phyloP scores from a whole-genome alignment of 2,888 invertebrate genomes.

The Pedicia rivosa region DNA sequence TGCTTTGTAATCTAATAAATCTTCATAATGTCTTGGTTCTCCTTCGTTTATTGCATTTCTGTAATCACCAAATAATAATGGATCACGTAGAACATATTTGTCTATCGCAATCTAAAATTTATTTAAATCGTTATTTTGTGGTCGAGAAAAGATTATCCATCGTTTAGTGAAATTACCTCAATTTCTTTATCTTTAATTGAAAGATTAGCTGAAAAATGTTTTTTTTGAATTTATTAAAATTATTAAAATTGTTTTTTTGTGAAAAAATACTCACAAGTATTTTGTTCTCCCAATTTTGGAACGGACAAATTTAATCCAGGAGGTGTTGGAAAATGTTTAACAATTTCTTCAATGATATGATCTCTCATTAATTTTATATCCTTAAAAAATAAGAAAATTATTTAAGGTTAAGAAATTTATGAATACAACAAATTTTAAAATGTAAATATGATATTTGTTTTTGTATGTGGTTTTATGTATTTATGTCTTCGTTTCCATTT shows the following conservation, averaged over 20 bases:
- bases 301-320: constrained; percentile 12
- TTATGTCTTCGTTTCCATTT: background rate
- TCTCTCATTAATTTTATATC: constrained; percentile 46
- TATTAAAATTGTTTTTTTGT: too few relatives aligned
- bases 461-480: background rate
- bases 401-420: background rate
- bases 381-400: constrained; percentile 26
- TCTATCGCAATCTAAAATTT: constrained; percentile 24
- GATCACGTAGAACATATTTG: constrained; percentile 64
- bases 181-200: constrained; percentile 8
- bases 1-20: constrained; percentile 77
- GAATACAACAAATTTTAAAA: too few relatives aligned
- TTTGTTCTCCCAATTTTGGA: constrained; percentile 13
- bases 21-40: constrained; percentile 71
- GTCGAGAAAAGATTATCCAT: too few relatives aligned
- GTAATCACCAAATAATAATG: constrained; percentile 77
- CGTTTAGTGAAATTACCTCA: background rate
- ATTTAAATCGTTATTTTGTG: too few relatives aligned
- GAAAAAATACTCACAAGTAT: too few relatives aligned
- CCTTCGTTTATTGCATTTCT: constrained; percentile 69
- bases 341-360: constrained; percentile 43
- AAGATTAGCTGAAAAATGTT: too few relatives aligned
- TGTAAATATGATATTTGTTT: too few relatives aligned
- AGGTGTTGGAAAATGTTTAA: constrained; percentile 27
- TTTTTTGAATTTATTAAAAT: too few relatives aligned